Evolutionary conservation across 1,140 invertebrate genomes (phyloP).

Genomic region (Goniozus legneri): DNA sequence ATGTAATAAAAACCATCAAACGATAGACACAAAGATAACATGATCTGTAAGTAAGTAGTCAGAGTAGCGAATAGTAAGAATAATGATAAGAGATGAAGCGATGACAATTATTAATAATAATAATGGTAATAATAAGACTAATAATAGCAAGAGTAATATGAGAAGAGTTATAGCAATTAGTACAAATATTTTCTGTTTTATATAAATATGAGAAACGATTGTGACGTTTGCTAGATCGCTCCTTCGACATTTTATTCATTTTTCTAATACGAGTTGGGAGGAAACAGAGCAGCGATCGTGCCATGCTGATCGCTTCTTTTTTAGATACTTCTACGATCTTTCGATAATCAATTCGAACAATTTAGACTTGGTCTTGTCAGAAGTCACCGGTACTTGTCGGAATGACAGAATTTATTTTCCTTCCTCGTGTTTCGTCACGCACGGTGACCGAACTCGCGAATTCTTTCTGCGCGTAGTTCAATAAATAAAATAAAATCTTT

Average conservation of each 20-base stretch:
- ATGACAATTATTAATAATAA: conserved; percentile 34
- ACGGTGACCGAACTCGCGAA: too few relatives aligned
- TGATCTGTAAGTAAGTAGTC: conserved; percentile 18
- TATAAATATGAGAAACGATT: not conserved
- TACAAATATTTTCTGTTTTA: not conserved
- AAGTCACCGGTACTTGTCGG: too few relatives aligned
- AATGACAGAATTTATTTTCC: too few relatives aligned
- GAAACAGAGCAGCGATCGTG: too few relatives aligned
- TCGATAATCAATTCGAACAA: too few relatives aligned
- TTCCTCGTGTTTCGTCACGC: too few relatives aligned
- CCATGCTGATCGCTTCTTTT: too few relatives aligned
- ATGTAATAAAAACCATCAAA: conserved; percentile 27
- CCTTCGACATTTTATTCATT: too few relatives aligned
- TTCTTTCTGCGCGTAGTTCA: conserved; percentile 10
- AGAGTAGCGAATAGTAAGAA: conserved; percentile 9
- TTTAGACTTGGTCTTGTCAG: too few relatives aligned
- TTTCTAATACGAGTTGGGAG: too few relatives aligned
- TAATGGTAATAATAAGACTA: conserved; percentile 37
- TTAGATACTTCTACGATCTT: too few relatives aligned
- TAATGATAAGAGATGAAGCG: conserved; percentile 25
- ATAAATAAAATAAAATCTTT: conserved; percentile 28
- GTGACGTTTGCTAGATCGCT: too few relatives aligned
- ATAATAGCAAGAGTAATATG: conserved; percentile 25
- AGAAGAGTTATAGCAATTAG: conserved; percentile 19
- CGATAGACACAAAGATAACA: conserved; percentile 32